phyloP scores from a whole-genome alignment of 2,113 vertebrate genomes.

The Mirza zaza region DNA sequence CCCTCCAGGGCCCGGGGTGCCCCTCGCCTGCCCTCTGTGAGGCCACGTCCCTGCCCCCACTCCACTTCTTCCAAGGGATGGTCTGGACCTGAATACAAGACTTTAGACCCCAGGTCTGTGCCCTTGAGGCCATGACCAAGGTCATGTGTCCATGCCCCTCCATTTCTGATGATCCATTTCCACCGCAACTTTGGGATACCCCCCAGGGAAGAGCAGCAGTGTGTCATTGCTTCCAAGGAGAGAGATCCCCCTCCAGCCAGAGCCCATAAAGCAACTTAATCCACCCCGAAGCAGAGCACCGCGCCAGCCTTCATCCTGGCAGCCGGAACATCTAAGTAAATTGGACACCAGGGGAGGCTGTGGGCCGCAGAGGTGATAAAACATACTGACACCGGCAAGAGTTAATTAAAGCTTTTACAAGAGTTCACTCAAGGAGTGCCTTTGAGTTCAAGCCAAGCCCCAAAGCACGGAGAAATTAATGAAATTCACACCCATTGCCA shows the following conservation, averaged over 20 bases:
- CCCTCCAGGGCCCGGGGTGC: not conserved
- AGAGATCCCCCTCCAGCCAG: not conserved
- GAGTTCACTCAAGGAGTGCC: not conserved
- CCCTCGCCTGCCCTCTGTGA: not conserved
- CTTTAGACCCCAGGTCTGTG: not conserved
- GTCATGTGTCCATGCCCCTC: not conserved
- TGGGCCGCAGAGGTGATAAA: not conserved
- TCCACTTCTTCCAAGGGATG: not conserved
- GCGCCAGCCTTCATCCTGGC: not conserved
- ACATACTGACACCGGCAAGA: slow-evolving; percentile 47
- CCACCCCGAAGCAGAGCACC: rapidly evolving
- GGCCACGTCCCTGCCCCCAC: no score
- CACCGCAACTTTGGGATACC: not conserved
- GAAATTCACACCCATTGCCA: not conserved
- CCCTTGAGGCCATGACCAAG: not conserved
- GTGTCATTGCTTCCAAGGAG: not conserved
- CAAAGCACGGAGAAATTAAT: slow-evolving; percentile 46
- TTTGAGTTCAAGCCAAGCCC: not conserved
- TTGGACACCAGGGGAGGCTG: slow-evolving; percentile 17
- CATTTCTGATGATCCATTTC: not conserved
- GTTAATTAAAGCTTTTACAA: slow-evolving; percentile 67
- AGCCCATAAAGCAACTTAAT: not conserved
- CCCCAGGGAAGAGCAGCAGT: not conserved
- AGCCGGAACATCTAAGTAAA: not conserved
- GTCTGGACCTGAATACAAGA: not conserved